A percentile compares a stretch with the other conserved stretches of the same genome.
Evolutionary conservation across 2,797 vertebrate species (phyloP).

Genomic region (Centropyge bicolor): DNA sequence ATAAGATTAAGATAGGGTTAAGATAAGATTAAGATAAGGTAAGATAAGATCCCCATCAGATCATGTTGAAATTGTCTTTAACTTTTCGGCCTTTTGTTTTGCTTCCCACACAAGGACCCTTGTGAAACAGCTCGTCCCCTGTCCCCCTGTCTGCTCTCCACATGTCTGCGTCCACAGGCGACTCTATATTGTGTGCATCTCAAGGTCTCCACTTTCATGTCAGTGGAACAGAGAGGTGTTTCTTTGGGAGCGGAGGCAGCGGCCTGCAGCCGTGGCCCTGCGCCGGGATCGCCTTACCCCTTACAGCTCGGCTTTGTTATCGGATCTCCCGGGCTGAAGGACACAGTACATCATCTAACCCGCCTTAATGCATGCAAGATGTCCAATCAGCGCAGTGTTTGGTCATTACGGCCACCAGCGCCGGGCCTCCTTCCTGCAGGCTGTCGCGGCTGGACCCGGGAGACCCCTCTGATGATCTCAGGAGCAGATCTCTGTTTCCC

Average conservation of each 20-base stretch:
- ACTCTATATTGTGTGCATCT: conserved; percentile 62
- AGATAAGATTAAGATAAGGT: background rate
- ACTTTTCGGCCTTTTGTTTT: background rate
- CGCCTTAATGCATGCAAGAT: conserved; percentile 83
- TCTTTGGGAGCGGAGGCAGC: conserved; percentile 68
- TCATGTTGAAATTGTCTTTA: background rate
- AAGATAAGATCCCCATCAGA: background rate
- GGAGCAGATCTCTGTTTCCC: conserved; percentile 53
- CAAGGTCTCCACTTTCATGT: conserved; percentile 68
- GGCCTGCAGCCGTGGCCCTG: conserved; percentile 71
- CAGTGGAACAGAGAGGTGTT: conserved; percentile 77
- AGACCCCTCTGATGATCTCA: conserved; percentile 65
- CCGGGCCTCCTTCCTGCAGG: conserved; percentile 67
- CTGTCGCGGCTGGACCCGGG: conserved; percentile 33
- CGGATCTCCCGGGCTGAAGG: conserved; percentile 75
- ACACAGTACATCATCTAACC: conserved; percentile 80
- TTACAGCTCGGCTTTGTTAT: conserved; percentile 81
- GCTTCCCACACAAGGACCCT: background rate
- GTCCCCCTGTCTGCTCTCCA: conserved; percentile 37
- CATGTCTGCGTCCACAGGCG: conserved; percentile 51
- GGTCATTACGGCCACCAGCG: conserved; percentile 59
- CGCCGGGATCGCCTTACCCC: conserved; percentile 77
- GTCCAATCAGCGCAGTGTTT: conserved; percentile 79
- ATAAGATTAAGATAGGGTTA: background rate
- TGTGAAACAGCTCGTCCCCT: conserved; percentile 10